These are phyloP conservation scores for Botia almorhae DNA, from an alignment of 2,797 vertebrate genomes.

Conservation along the genomic window DNA sequence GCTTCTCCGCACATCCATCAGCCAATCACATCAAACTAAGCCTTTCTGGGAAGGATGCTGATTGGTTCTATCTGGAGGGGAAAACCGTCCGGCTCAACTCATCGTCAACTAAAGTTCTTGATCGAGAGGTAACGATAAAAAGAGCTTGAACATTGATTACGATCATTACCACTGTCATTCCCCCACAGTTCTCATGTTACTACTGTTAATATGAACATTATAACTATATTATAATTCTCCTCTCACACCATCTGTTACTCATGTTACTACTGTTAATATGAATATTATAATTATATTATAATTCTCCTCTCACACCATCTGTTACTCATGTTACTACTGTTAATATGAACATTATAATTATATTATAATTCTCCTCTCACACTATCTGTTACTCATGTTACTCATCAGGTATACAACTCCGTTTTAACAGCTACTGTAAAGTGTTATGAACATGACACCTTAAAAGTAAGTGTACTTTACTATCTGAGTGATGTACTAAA, in stretches of 20 bases:
- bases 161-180: not conserved
- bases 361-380: too few species aligned
- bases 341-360: too few species aligned
- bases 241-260: too few species aligned
- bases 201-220: too few species aligned
- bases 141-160: not conserved
- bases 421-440: constrained; percentile 72
- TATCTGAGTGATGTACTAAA: too few species aligned
- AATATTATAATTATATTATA: too few species aligned
- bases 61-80: constrained; percentile 85
- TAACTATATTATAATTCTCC: too few species aligned
- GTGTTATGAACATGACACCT: constrained; percentile 72
- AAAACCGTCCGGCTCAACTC: constrained; percentile 52
- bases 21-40: constrained; percentile 72
- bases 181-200: too few species aligned
- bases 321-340: too few species aligned
- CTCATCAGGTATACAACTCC: constrained; percentile 68
- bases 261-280: too few species aligned
- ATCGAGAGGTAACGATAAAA: constrained; percentile 76
- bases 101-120: constrained; percentile 72
- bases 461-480: constrained; percentile 66
- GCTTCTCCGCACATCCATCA: constrained; percentile 64
- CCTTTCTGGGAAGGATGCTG: constrained; percentile 77
- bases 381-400: not conserved
- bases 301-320: too few species aligned